Evolutionary conservation across 92 coral and sea anemone genomes (phyloP).

Genomic region (Bergia puertoricense): DNA sequence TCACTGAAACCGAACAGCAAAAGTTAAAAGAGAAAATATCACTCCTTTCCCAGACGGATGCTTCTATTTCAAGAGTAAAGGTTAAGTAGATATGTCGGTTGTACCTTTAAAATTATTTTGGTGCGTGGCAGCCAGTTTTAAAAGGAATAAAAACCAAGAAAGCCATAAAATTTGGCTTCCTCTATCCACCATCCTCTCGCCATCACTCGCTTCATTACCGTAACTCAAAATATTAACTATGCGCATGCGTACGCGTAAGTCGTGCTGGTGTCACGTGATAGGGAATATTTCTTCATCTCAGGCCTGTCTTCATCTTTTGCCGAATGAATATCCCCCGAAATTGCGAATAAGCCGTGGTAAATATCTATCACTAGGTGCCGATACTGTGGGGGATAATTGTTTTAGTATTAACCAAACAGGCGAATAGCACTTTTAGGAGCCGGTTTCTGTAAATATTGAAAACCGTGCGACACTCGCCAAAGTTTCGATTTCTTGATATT

Average conservation of each 20-base stretch:
- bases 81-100: neutral
- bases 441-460: too few relatives aligned
- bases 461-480: too few relatives aligned
- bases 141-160: slow-evolving; percentile 67
- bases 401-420: too few relatives aligned
- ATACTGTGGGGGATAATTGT: too few relatives aligned
- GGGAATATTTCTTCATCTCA: neutral
- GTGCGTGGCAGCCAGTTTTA: slow-evolving; percentile 56
- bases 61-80: neutral
- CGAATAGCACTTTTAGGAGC: too few relatives aligned
- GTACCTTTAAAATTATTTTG: slow-evolving; percentile 59
- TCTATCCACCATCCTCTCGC: slow-evolving; percentile 86
- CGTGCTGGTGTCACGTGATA: slow-evolving; percentile 19
- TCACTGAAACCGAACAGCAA: slow-evolving; percentile 71
- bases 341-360: too few relatives aligned
- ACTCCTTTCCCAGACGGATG: neutral
- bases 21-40: neutral
- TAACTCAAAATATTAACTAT: slow-evolving; percentile 61
- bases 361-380: too few relatives aligned
- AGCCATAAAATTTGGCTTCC: slow-evolving; percentile 81
- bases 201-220: slow-evolving; percentile 57
- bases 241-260: slow-evolving; percentile 74
- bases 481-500: too few relatives aligned
- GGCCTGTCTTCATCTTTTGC: neutral
- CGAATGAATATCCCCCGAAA: too few relatives aligned